Base-by-base conservation (phyloP, 2,888 invertebrate species). In the Herminia tarsipennalis region DNA sequence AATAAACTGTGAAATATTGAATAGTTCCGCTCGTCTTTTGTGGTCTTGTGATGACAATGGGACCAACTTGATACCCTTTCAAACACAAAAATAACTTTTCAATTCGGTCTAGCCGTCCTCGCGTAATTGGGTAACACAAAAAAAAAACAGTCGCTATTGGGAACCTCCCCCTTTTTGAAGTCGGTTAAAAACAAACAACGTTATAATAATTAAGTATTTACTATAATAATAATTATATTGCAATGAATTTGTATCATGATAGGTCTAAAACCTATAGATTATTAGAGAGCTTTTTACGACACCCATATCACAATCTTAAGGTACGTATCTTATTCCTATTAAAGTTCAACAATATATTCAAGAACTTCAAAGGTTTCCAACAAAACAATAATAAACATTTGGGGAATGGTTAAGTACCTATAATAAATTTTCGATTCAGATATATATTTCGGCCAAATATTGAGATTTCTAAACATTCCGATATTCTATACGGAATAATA, bases 231-330 rank as follows among this genome's bases (percentile, higher is more conserved):
- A 14, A 45, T 56, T 56, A 44, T 60, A 47, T 54, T 62, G 74
- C 73, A 76, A 73, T 73, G 50, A 81, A 73, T 72, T 80, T 78
- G 58, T 59, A 65, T 62, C 56, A 74, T 67, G 67, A 73, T 74
- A 73, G 69, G 56, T 70, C 78, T 84, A 77, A 30, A 73, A 81
- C 67, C 79, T 83, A 83, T 57, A 57, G 74, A 76, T 76, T 73
- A 72, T 83, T 35, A 89, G 88, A 88, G 89, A 90, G 87, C 88
- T 81, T 69, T 47, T 81, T 81, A 90, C 88, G 83, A 90, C 90
- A 90, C 82, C 85, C 83, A 90, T 90, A 90, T 91, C 91, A 91
- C 90, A 91, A 78, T 85, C 75, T 81, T 80, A 85, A 85, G 78
- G 78, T 84, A 81, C 74, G 42, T 67, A 64, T 65, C 70, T 81